Evolutionary conservation across 2,797 vertebrate genomes (phyloP), one percentile per base, ranked within the genome.

Genomic region (Oreochromis mossambicus): DNA sequence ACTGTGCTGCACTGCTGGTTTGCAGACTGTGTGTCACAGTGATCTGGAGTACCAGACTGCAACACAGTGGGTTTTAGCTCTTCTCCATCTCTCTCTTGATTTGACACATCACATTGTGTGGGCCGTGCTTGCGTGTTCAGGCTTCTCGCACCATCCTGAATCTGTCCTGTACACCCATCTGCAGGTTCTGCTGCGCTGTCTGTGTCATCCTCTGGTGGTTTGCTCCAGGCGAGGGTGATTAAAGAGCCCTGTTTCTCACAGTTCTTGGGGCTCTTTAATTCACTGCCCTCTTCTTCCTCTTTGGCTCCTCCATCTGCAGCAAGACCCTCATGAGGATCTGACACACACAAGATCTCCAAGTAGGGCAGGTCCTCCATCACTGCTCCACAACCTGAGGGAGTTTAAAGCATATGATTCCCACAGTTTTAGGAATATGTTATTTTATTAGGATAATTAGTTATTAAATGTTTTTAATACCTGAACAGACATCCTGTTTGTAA

Each of bases 181-280:
- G 51, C 77, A 66, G 76, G 7, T n/a, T 75, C 66, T 68, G 83
- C 80, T 52, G 91, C 61, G 3, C 14, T 8, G 41, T 91, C 79
- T 3, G 24, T 70, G 5, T 84, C 46, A 5, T 86, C 80, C 46
- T 92, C 88, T 8, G 86, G 48, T 41, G 88, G 93, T 90, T 95
- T 95, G 89, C 97, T 95, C 97, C 97, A 97, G 46, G 97, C 96
- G 3, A 95, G 79, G 4, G 96, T 70, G 78, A 97, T 97, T 81
- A 97, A 85, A 43, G 95, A 96, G 66, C 86, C 96, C 90, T 96
- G 95, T 79, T 96, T 95, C 87, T 97, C 95, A 56, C 76, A 90
- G 80, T 80, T 83, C 78, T 91, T 77, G 3, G 76, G 63, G 11
- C 21, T 70, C 19, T 83, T 83, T 15, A 58, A 52, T n/a, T 19